Base-by-base conservation (phyloP, 1,140 invertebrate species). In the Drosophila yakuba region DNA sequence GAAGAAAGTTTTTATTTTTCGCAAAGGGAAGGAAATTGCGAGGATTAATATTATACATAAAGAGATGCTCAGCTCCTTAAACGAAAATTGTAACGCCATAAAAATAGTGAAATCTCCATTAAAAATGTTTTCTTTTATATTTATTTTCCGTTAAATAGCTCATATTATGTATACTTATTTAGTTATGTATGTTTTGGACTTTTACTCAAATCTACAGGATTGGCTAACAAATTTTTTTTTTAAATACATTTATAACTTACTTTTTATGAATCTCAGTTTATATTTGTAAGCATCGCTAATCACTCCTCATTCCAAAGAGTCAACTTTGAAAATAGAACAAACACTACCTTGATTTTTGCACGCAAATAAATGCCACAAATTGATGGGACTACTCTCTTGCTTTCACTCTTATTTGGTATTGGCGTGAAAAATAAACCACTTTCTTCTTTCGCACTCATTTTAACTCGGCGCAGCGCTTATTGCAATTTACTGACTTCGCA, bases 401-500 rank as follows among this genome's bases (percentile, higher is more conserved):
- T 14, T 36, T 39, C 28, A 38, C 68, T 71, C 71, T 71, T 71
- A 71, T 71, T 71, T 71, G 68, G 66, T 36, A 58, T 41, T 36
- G 28, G 12, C 67, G 36, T 58, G 68, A 50, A 71, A 71, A 71
- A 58, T 71, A 71, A 58, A 58, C 64, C 68, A 52, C 58, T 77
- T 61, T 47, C 38, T 47, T 59, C 32, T 14, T 35, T 60, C 79
- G 39, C 68, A 74, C 74, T 78, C 78, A 69, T 69, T 64, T 64
- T 58, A 77, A 74, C 80, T 78, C 74, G 76, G 72, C 61, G 62
- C 60, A 55, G 63, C 63, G 50, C 80, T 82, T 74, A 83, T 82
- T 82, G 80, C 80, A 82, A 82, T 82, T 82, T 82, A 82, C 80
- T 74, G 74, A 82, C 80, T 78, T 44, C 62, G 74, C 68, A 82